These are phyloP conservation scores for Oreotragus oreotragus DNA, from an alignment of 2,113 vertebrate species.

Conservation along the genomic window DNA sequence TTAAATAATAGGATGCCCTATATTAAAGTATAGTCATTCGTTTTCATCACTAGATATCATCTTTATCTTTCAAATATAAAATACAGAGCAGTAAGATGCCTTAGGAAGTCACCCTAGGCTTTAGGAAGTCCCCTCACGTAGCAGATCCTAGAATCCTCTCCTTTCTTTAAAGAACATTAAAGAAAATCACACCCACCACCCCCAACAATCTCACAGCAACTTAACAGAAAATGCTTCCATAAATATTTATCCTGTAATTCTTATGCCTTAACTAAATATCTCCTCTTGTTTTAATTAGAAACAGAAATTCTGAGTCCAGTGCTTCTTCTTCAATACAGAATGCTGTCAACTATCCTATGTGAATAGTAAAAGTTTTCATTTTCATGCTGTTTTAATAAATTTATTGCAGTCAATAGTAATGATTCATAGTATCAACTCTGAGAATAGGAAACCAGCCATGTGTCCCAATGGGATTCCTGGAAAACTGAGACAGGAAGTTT, in stretches of 20 bases:
- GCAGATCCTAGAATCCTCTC: neutral
- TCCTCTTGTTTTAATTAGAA: conserved; percentile 3
- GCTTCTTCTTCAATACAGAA: neutral
- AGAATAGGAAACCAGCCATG: neutral
- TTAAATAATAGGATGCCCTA: neutral
- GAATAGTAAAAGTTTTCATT: neutral
- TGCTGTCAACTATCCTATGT: neutral
- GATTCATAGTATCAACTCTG: neutral
- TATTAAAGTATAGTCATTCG: neutral
- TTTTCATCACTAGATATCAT: neutral
- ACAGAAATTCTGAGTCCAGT: neutral
- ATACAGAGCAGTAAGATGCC: neutral
- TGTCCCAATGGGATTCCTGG: neutral
- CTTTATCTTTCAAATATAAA: neutral
- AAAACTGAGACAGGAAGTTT: neutral
- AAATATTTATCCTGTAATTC: neutral
- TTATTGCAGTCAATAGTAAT: neutral
- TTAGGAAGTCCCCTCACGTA: conserved; percentile 4
- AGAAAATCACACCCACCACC: neutral
- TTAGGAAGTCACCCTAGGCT: neutral
- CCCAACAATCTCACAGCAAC: neutral
- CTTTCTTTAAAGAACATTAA: neutral
- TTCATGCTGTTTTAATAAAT: conserved; percentile 5
- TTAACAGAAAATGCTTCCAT: neutral
- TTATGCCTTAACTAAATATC: neutral